Evolutionary conservation across 2,113 vertebrate genomes (phyloP).

Genomic region (Mesoclemmys tuberculata): DNA sequence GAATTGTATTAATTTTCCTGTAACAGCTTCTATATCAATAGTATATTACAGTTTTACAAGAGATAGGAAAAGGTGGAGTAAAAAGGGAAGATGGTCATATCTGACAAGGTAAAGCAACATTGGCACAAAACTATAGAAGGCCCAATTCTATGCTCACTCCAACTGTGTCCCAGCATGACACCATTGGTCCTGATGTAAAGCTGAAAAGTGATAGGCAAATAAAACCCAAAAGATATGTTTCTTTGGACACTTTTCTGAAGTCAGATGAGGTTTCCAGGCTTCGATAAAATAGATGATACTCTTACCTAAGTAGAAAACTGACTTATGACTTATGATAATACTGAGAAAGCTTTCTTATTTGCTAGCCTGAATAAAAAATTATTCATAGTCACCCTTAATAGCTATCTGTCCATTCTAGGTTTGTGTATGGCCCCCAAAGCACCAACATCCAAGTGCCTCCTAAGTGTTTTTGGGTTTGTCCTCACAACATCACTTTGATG

Average conservation of each 20-base stretch:
- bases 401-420: no score
- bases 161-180: not conserved
- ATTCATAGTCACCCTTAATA: no score
- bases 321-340: no score
- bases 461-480: no score
- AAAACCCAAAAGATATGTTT: not conserved
- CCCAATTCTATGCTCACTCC: not conserved
- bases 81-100: constrained; percentile 15
- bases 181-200: not conserved
- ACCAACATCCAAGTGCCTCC: no score
- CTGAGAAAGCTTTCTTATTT: no score
- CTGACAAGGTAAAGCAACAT: not conserved
- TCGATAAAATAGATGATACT: no score
- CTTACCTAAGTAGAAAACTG: no score
- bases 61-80: constrained; percentile 12
- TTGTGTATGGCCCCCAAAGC: no score
- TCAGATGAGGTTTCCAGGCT: no score
- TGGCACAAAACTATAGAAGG: not conserved
- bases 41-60: not conserved
- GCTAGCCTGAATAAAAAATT: no score
- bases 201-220: not conserved
- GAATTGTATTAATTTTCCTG: not conserved
- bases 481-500: no score
- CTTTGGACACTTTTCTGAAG: not conserved
- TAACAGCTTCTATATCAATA: not conserved